Evolutionary conservation across 2,113 vertebrate species (phyloP).

Genomic region (Macaca fascicularis): DNA sequence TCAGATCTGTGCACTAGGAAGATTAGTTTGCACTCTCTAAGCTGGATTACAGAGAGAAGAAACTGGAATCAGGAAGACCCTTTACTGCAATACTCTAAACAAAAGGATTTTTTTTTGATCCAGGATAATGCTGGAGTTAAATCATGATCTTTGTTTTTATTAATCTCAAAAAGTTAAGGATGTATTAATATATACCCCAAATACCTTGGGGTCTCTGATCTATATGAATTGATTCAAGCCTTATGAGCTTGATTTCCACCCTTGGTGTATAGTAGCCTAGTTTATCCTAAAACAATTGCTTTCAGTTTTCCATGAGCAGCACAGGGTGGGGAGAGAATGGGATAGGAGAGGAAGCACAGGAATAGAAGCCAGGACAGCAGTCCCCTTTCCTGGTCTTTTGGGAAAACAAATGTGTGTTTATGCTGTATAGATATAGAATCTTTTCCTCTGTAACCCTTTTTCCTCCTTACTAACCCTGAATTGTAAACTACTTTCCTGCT

Average conservation of each 20-base stretch:
- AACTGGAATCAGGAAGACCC: slow-evolving; percentile 1
- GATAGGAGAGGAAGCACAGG: not conserved
- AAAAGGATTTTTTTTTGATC: slow-evolving; percentile 19
- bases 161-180: slow-evolving; percentile 33
- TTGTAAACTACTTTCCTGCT: slow-evolving; percentile 10
- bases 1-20: slow-evolving; percentile 24
- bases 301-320: not conserved
- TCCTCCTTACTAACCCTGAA: not conserved
- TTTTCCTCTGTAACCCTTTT: not conserved
- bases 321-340: not conserved
- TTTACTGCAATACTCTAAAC: not conserved
- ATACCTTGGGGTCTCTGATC: slow-evolving; percentile 29
- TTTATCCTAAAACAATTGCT: not conserved
- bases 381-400: not conserved
- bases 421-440: not conserved
- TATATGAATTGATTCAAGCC: not conserved
- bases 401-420: not conserved
- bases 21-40: slow-evolving; percentile 24
- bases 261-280: not conserved
- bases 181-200: not conserved
- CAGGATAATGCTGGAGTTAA: slow-evolving; percentile 37
- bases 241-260: not conserved
- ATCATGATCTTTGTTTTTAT: slow-evolving; percentile 32
- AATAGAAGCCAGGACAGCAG: not conserved
- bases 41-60: slow-evolving; percentile 35